A percentile compares a stretch with the other conserved stretches of the same genome.
These are phyloP conservation scores for Conistra vaccinii DNA, from an alignment of 2,888 invertebrate species.

Conservation along the genomic window DNA sequence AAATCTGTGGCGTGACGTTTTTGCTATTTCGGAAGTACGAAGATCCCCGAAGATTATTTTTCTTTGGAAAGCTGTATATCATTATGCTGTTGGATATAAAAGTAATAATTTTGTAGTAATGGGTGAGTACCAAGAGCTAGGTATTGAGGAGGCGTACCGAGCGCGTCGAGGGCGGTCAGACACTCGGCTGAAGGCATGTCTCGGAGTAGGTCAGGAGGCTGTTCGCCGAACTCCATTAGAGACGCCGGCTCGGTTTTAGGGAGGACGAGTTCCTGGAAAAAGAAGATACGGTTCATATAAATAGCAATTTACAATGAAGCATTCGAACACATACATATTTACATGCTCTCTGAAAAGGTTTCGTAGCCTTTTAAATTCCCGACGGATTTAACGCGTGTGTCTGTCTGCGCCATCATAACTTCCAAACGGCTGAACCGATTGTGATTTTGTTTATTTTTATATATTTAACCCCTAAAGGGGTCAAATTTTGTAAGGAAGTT, in stretches of 20 bases:
- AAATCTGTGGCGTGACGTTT: background rate
- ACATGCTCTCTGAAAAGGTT: background rate
- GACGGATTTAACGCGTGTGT: too few species aligned
- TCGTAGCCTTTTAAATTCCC: too few species aligned
- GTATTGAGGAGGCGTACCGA: slow-evolving; percentile 74
- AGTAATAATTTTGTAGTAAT: slow-evolving; percentile 13
- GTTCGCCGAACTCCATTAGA: slow-evolving; percentile 82
- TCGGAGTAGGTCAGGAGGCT: slow-evolving; percentile 80
- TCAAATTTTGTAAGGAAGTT: too few species aligned
- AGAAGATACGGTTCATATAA: background rate
- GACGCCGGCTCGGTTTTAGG: slow-evolving; percentile 83
- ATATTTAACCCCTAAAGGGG: too few species aligned
- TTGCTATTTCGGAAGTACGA: background rate
- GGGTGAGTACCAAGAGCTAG: slow-evolving; percentile 30
- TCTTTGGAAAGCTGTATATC: background rate
- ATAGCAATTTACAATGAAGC: too few species aligned
- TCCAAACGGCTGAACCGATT: too few species aligned
- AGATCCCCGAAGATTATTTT: background rate
- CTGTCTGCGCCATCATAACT: too few species aligned
- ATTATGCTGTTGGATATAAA: slow-evolving; percentile 5
- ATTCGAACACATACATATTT: background rate
- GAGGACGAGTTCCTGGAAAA: slow-evolving; percentile 80
- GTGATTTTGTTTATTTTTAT: too few species aligned
- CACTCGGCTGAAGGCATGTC: slow-evolving; percentile 83
- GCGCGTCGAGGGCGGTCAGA: slow-evolving; percentile 81